Evolutionary conservation across 2,113 vertebrate genomes (phyloP).

Genomic region (Collichthys lucidus): DNA sequence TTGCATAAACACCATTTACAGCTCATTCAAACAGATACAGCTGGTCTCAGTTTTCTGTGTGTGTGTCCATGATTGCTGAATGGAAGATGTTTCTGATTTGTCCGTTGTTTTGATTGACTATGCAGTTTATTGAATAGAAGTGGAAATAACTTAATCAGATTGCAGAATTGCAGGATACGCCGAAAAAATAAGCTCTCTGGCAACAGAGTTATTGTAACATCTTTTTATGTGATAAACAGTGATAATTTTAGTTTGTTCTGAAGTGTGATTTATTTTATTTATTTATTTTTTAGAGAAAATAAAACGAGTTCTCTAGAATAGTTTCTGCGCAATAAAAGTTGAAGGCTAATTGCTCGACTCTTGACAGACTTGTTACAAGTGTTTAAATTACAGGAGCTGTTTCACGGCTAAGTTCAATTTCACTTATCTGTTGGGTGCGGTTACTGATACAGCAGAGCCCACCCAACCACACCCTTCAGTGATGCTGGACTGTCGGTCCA

Average conservation of each 20-base stretch:
- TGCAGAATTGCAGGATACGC: not conserved
- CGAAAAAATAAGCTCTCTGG: not conserved
- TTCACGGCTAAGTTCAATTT: not conserved
- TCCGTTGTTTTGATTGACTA: constrained; percentile 47
- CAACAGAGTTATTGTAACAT: constrained; percentile 17
- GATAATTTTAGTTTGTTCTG: constrained; percentile 16
- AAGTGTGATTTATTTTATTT: not conserved
- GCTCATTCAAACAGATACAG: constrained; percentile 68
- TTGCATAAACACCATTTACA: constrained; percentile 76
- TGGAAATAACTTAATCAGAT: constrained; percentile 21
- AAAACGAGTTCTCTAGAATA: not conserved
- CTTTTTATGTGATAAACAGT: constrained; percentile 25
- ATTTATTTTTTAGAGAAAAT: not conserved
- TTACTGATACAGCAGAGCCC: not conserved
- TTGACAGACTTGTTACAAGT: constrained; percentile 20
- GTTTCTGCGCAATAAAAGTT: not conserved
- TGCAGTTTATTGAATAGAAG: constrained; percentile 36
- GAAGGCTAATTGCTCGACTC: not conserved
- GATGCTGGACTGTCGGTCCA: not conserved
- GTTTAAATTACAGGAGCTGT: constrained; percentile 12
- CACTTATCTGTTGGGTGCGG: not conserved
- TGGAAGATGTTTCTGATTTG: constrained; percentile 63
- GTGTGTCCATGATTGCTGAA: constrained; percentile 37
- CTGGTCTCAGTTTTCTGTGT: constrained; percentile 59
- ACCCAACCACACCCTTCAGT: too few species aligned